Percentiles rank a stretch among this genome's conserved stretches.
Evolutionary conservation across 2,797 vertebrate species (phyloP).

Genomic region (Crenichthys baileyi): DNA sequence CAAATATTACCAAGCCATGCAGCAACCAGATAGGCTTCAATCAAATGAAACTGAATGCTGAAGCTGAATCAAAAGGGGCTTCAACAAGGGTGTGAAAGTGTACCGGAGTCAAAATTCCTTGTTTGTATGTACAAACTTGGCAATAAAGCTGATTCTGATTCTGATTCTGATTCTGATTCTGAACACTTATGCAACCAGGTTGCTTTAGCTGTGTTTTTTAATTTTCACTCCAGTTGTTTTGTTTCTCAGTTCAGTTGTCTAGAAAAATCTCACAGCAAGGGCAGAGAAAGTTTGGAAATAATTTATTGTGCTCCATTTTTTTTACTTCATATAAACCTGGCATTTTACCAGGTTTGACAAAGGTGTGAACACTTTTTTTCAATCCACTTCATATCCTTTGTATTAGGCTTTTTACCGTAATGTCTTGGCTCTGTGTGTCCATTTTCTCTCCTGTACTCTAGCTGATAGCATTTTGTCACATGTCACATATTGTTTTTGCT

Average conservation of each 20-base stretch:
- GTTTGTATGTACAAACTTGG: too few relatives aligned
- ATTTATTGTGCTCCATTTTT: neutral
- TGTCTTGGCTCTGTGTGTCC: neutral
- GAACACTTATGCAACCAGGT: neutral
- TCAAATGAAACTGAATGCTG: neutral
- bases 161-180: too few relatives aligned
- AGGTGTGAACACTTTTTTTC: neutral
- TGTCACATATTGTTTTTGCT: neutral
- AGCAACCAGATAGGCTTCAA: neutral
- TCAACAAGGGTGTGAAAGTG: neutral
- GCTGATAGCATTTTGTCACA: neutral
- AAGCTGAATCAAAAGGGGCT: neutral
- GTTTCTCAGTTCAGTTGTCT: neutral
- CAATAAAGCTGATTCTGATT: too few relatives aligned
- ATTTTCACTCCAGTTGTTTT: neutral
- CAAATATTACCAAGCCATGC: neutral
- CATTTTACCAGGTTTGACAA: neutral
- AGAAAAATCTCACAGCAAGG: too few relatives aligned
- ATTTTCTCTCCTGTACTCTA: neutral
- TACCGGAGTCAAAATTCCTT: too few relatives aligned
- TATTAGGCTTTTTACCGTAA: neutral
- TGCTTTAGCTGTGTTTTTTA: neutral
- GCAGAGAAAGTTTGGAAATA: neutral
- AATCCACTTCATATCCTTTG: neutral
- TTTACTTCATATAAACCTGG: neutral